These are phyloP conservation scores for Dendrocincla tyrannina DNA, from an alignment of 2,797 vertebrate genomes.

Conservation along the genomic window DNA sequence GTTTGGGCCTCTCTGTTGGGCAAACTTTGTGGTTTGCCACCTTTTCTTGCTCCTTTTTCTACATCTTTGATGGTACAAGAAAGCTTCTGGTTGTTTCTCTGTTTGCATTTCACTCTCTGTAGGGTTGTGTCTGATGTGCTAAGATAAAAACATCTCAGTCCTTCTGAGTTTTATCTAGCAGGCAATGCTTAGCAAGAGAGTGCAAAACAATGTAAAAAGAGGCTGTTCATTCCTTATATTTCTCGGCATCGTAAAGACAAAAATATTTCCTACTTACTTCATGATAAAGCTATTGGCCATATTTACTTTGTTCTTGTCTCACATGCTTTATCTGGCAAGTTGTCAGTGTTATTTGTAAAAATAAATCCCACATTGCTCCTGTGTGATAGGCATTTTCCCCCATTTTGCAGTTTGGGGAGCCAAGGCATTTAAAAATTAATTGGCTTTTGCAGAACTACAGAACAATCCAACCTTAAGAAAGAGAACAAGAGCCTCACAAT, in stretches of 20 bases:
- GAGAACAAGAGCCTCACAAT: not conserved
- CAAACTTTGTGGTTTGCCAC: conserved; percentile 28
- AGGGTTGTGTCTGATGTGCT: not conserved
- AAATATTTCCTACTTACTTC: not conserved
- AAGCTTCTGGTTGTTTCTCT: conserved; percentile 28
- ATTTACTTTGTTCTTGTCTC: not conserved
- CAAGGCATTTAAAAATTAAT: not conserved
- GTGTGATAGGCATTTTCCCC: not conserved
- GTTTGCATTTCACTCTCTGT: not conserved
- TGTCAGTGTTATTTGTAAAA: not conserved
- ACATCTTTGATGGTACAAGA: conserved; percentile 31
- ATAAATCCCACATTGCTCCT: not conserved
- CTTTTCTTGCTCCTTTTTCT: conserved; percentile 28
- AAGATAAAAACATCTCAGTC: not conserved
- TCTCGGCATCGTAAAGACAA: not conserved
- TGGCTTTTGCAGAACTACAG: not conserved
- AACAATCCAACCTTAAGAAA: not conserved
- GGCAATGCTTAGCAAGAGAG: not conserved
- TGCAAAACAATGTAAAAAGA: not conserved
- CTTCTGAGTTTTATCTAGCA: not conserved
- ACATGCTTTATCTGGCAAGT: not conserved
- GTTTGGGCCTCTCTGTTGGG: conserved; percentile 19
- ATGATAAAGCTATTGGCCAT: not conserved
- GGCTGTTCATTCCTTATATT: not conserved
- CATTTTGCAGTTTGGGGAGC: not conserved